Base-by-base conservation (phyloP, 2,797 vertebrate genomes). In the Triplophysa bombifrons region DNA sequence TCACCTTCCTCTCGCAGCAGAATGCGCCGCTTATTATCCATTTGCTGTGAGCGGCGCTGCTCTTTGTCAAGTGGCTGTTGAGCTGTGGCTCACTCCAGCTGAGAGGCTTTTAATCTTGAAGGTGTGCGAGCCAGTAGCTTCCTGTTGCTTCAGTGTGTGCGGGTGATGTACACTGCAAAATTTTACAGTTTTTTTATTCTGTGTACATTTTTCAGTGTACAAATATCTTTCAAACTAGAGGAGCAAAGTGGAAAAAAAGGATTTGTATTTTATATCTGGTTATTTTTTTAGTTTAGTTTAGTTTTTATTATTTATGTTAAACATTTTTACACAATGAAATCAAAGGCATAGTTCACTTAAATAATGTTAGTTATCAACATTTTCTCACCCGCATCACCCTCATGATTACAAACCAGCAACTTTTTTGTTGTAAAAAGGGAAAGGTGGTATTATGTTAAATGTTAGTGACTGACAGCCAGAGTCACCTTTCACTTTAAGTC, bases 61-160 rank as follows among this genome's bases (percentile, higher is more conserved):
- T 80, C 72, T 79, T 79, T 67, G 72, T 82, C 70, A 83, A 82
- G 77, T 85, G 83, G 60, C 66, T 83, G 76, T 80, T 83, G 76
- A 82, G 67, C 82, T 79, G 51, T 38, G 41, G 48, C 72, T 80
- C 65, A 65, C 74, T 77, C 73, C 77, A 70, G 80, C 77, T 74
- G 73, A 53, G 70, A 68, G 53, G 30, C 69, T 80, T 86, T 75
- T 78, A 82, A 74, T 74, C 78, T 72, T 72, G 16, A 41, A 68
- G 65, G 79, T 76, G 78, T 77, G 44, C 53, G 72, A 80, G 78
- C 30, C 80, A 74, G 68, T 80, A 25, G 53, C 56, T 77, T 74
- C 50, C 69, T 72, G 58, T 73, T 64, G 60, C 69, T 68, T 51
- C 8, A 30, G 17, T 6, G 50, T 67, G 48, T 25, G 68, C 27